phyloP scores from a whole-genome alignment of 1,140 invertebrate genomes.

The Pseudomyrmex dendroicus region DNA sequence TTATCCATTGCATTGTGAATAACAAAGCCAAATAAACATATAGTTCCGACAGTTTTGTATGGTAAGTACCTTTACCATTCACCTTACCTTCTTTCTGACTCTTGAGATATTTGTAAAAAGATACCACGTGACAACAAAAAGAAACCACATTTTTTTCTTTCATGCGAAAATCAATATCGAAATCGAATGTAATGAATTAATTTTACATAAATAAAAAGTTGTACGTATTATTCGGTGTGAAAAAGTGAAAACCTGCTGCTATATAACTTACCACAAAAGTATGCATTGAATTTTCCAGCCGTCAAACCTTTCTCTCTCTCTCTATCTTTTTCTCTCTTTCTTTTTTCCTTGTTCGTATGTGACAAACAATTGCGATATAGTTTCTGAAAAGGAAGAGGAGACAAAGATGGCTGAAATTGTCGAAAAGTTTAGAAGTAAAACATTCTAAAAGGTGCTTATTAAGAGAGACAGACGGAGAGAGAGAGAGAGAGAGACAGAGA shows the following conservation, averaged over 20 bases:
- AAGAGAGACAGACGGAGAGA: not conserved
- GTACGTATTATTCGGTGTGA: too few species aligned
- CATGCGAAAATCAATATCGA: too few species aligned
- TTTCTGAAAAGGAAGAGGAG: not conserved
- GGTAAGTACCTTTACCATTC: not conserved
- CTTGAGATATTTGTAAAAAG: not conserved
- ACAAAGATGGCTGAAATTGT: slow-evolving; percentile 37
- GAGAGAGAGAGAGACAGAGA: slow-evolving; percentile 26
- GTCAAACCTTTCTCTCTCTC: not conserved
- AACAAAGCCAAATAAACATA: slow-evolving; percentile 70
- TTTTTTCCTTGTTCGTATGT: not conserved
- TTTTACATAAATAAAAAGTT: too few species aligned
- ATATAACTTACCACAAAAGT: not conserved
- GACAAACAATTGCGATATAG: not conserved
- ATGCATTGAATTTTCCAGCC: not conserved
- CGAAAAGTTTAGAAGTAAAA: slow-evolving; percentile 23
- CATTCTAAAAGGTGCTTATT: slow-evolving; percentile 30
- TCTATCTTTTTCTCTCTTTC: too few species aligned
- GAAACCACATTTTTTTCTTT: too few species aligned
- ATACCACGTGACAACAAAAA: not conserved
- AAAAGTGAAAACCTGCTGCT: not conserved
- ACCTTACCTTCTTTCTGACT: not conserved
- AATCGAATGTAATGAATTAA: too few species aligned
- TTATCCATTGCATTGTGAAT: slow-evolving; percentile 25
- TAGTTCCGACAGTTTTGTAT: slow-evolving; percentile 40